Evolutionary conservation across 1,140 invertebrate genomes (phyloP).

Genomic region (Prorops nasuta): DNA sequence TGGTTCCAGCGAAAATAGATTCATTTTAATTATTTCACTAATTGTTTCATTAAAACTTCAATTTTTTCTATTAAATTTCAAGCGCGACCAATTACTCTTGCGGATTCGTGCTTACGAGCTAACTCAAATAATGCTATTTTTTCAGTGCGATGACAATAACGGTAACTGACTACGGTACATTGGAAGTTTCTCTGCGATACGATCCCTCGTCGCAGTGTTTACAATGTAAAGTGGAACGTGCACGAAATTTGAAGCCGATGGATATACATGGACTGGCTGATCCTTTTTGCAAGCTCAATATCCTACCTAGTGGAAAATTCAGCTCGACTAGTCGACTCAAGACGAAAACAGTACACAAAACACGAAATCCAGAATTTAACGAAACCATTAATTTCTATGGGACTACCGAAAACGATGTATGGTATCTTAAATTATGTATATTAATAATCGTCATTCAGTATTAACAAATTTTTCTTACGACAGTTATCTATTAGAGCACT

Average conservation of each 20-base stretch:
- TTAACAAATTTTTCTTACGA: neutral
- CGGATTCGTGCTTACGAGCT: neutral
- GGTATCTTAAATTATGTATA: too few species aligned
- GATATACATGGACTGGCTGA: constrained; percentile 88
- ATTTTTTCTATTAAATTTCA: too few species aligned
- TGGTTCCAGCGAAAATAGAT: too few species aligned
- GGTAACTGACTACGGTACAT: constrained; percentile 52
- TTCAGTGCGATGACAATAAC: constrained; percentile 15
- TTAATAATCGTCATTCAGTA: neutral
- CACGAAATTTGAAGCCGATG: constrained; percentile 76
- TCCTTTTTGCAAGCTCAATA: constrained; percentile 87
- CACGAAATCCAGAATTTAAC: constrained; percentile 91
- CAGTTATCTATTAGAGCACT: constrained; percentile 32
- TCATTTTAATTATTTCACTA: too few species aligned
- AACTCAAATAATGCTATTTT: constrained; percentile 1
- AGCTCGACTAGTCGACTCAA: constrained; percentile 72
- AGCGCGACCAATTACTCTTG: too few species aligned
- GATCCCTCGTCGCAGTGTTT: constrained; percentile 72
- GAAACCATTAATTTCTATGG: constrained; percentile 90
- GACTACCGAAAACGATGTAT: constrained; percentile 76
- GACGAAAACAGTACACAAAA: constrained; percentile 89
- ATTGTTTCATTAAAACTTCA: too few species aligned
- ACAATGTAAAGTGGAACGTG: constrained; percentile 76
- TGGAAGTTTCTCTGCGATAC: constrained; percentile 80
- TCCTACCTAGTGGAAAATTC: constrained; percentile 69